Conservation (phyloP, 2,797 vertebrate species). For the Sebastolobus altivelis region DNA sequence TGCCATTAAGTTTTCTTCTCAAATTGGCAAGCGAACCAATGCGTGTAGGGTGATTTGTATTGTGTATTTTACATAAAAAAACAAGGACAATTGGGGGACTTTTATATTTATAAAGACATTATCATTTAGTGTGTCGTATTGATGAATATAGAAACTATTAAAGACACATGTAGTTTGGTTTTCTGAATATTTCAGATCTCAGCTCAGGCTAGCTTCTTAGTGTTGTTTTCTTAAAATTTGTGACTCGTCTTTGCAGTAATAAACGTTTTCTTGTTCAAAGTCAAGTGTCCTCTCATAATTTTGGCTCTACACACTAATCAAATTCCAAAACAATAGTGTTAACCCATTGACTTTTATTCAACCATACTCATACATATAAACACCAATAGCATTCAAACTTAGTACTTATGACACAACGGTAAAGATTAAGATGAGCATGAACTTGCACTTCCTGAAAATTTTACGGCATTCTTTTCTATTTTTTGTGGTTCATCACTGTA, state of each 20-base stretch:
- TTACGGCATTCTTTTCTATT: constrained; percentile 43
- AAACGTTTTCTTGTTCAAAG: constrained; percentile 99
- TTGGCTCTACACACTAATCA: not conserved
- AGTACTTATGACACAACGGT: constrained; percentile 57
- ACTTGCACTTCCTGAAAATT: constrained; percentile 55
- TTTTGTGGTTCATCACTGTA: constrained; percentile 51
- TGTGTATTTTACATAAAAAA: constrained; percentile 97
- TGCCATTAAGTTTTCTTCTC: constrained; percentile 91
- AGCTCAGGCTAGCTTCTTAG: constrained; percentile 99
- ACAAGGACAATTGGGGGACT: constrained; percentile 93
- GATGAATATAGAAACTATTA: constrained; percentile 98
- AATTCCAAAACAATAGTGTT: constrained; percentile 21
- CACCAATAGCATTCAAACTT: constrained; percentile 68
- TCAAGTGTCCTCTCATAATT: constrained; percentile 38
- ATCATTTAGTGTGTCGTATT: constrained; percentile 99
- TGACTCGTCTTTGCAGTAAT: constrained; percentile 99
- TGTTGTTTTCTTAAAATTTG: constrained; percentile 99
- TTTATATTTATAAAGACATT: constrained; percentile 99
- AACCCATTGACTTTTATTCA: constrained; percentile 75
- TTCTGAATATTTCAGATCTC: constrained; percentile 99
- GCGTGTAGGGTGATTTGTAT: constrained; percentile 99
- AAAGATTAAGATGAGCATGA: constrained; percentile 59
- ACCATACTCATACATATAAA: constrained; percentile 73
- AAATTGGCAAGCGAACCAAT: constrained; percentile 95
- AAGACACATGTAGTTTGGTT: constrained; percentile 99